phyloP scores from a whole-genome alignment of 2,113 vertebrate species.

The Rhodinocichla rosea region DNA sequence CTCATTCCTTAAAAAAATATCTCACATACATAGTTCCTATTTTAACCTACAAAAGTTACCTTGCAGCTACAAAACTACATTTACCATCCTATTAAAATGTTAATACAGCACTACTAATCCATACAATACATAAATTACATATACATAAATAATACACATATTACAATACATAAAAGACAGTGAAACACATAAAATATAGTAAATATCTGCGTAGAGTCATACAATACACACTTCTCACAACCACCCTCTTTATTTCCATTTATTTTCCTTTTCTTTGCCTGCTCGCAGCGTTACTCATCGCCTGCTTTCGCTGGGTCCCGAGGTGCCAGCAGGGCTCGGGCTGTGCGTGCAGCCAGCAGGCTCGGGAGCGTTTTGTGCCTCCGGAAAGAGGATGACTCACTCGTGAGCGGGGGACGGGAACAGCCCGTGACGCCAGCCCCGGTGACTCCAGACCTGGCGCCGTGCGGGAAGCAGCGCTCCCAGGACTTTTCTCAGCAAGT shows the following conservation, averaged over 20 bases:
- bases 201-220: no score
- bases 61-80: no score
- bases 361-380: background rate
- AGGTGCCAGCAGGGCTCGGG: background rate
- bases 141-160: no score
- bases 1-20: no score
- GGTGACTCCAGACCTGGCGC: background rate
- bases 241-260: background rate
- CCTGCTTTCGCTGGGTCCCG: accelerated
- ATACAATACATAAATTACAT: no score
- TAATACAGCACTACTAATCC: no score
- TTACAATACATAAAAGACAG: no score
- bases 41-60: no score
- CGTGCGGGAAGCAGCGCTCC: accelerated
- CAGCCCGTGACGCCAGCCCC: background rate
- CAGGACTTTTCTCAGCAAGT: background rate
- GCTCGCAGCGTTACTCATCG: background rate
- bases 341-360: background rate
- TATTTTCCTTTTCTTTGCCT: background rate
- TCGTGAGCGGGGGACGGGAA: background rate
- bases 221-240: no score
- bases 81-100: no score
- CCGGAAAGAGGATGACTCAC: background rate
- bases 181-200: no score
- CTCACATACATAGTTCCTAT: no score